Evolutionary conservation across 2,888 invertebrate species (phyloP).

Genomic region (Thelaira solivaga): DNA sequence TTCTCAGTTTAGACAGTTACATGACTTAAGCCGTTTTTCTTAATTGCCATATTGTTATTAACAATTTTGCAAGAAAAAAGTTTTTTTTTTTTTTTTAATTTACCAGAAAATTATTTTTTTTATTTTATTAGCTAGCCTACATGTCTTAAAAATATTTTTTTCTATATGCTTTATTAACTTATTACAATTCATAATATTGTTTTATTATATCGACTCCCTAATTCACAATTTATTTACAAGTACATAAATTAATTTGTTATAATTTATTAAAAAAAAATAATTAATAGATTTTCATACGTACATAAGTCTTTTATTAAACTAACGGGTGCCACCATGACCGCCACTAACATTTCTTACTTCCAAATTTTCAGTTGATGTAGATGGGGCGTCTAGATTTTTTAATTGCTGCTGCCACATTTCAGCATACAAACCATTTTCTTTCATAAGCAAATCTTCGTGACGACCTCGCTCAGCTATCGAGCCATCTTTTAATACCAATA

Average conservation of each 20-base stretch:
- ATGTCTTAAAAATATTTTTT: too few species aligned
- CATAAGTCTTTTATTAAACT: constrained; percentile 27
- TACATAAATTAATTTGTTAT: neutral
- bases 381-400: constrained; percentile 71
- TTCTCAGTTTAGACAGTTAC: too few species aligned
- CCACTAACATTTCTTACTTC: constrained; percentile 10
- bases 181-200: too few species aligned
- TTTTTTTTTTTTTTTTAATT: too few species aligned
- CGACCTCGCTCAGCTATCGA: constrained; percentile 93
- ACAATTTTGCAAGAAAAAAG: too few species aligned
- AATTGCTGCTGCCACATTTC: constrained; percentile 96
- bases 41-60: too few species aligned
- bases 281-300: too few species aligned
- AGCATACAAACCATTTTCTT: constrained; percentile 86
- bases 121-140: too few species aligned
- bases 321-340: constrained; percentile 66
- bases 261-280: neutral
- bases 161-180: too few species aligned
- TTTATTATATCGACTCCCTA: too few species aligned
- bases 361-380: constrained; percentile 9
- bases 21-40: too few species aligned
- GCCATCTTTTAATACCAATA: constrained; percentile 94
- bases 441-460: constrained; percentile 83
- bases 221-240: neutral
- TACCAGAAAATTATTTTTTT: too few species aligned